Evolutionary conservation across 2,888 invertebrate species (phyloP), one percentile per base, ranked within the genome.

Genomic region (Pollenia griseotomentosa): DNA sequence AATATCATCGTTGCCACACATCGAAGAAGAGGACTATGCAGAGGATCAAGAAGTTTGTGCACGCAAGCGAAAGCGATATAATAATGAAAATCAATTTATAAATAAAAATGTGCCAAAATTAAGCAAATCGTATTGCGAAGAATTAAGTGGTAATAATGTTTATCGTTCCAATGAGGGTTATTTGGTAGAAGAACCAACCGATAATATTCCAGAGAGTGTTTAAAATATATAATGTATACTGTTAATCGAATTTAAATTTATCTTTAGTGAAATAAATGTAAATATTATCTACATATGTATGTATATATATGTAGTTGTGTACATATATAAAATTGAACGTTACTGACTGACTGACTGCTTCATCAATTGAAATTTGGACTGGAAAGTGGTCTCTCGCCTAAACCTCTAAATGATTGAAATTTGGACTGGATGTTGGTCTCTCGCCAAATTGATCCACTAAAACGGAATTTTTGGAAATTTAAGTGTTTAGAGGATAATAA

Each of bases 171-270:
- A 89, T 46, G 86, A 90, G 44, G 90, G 90, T 5, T 93, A 93
- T 73, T 77, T 90, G 48, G 92, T 92, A 0, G 92, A 93, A 86
- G 92, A 93, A 73, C 92, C 93, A 2, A 85, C 23, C 16, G 90
- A 90, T 40, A 70, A 75, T 71, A 40, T 42, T 61, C 40, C 16
- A 53, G 57, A 78, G n/a, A 74, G 40, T 42, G 12, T 16, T 66
- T 57, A 66, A 59, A 33, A 33, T 5, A 7, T 19, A 63, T 61
- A 3, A 11, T 23, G 7, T 42, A 16, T 12, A 33, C 14, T 71
- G n/a, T 23, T 63, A 70, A n/a, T 80, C 7, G 3, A 73, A 23
- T 42, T 44, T 16, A 73, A 80, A 61, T 44, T 14, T 14, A 55
- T 23, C 6, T 16, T 33, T 19, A 33, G 44, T 63, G n/a, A 48